Conservation (phyloP, 2,797 vertebrate genomes). For the Notamacropus eugenii region DNA sequence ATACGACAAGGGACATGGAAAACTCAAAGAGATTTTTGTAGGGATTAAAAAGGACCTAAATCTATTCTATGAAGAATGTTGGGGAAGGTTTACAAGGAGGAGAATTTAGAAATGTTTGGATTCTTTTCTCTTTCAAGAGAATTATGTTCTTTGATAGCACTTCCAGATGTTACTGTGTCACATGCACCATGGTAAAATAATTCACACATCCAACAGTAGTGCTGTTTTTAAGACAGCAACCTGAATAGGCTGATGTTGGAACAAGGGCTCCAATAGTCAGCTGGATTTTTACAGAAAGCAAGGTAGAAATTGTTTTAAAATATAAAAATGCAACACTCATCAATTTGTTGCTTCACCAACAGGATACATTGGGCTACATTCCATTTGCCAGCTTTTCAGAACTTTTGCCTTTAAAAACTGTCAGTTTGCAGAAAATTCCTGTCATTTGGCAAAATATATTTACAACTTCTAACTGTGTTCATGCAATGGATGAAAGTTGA, state of each 20-base stretch:
- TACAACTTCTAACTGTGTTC: slow-evolving; percentile 42
- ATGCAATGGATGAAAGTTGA: slow-evolving; percentile 9
- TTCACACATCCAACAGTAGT: background rate
- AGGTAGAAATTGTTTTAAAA: slow-evolving; percentile 3
- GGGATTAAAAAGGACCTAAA: slow-evolving; percentile 4
- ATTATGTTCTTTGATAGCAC: slow-evolving; percentile 32
- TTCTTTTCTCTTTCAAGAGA: slow-evolving; percentile 32
- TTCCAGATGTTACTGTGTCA: slow-evolving; percentile 38
- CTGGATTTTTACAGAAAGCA: slow-evolving; percentile 39
- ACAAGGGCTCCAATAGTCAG: slow-evolving; percentile 32
- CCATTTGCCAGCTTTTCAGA: background rate
- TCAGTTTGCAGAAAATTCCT: slow-evolving; percentile 37
- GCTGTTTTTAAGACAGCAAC: slow-evolving; percentile 43
- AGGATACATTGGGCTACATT: slow-evolving; percentile 15
- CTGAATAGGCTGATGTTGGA: slow-evolving; percentile 25
- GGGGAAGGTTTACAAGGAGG: slow-evolving; percentile 10
- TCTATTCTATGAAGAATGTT: slow-evolving; percentile 13
- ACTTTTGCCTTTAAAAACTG: slow-evolving; percentile 15
- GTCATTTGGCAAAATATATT: slow-evolving; percentile 31
- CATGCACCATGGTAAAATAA: slow-evolving; percentile 36
- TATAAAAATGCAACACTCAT: slow-evolving; percentile 16
- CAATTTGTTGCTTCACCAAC: background rate
- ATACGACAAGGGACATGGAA: slow-evolving; percentile 2
- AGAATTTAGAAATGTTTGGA: background rate
- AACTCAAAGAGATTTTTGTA: slow-evolving; percentile 1